These are phyloP conservation scores for Liposcelis brunnea DNA, from an alignment of 2,888 invertebrate species.

Conservation along the genomic window DNA sequence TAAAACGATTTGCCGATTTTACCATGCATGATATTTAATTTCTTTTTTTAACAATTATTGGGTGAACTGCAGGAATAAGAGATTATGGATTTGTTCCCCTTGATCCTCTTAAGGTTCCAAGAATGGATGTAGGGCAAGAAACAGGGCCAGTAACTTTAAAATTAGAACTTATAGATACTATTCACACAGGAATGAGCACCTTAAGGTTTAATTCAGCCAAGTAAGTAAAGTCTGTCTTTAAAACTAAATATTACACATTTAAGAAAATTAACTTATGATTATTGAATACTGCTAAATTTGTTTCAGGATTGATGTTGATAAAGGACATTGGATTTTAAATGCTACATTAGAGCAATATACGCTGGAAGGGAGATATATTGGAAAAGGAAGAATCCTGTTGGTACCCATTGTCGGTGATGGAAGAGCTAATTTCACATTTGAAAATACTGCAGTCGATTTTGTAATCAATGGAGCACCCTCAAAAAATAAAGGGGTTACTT, in stretches of 20 bases:
- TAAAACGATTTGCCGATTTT: too few relatives aligned
- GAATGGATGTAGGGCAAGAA: constrained; percentile 5
- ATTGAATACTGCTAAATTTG: too few relatives aligned
- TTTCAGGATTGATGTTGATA: too few relatives aligned
- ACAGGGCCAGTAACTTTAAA: background rate
- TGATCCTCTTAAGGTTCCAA: constrained; percentile 1
- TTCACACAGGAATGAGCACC: background rate
- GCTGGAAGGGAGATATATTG: background rate
- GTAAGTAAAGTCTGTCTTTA: background rate
- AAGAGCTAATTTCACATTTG: background rate
- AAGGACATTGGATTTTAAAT: constrained; percentile 1
- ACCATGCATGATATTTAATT: too few relatives aligned
- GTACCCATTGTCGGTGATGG: background rate
- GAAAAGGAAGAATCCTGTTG: constrained; percentile 2
- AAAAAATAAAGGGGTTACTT: too few relatives aligned
- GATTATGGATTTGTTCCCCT: background rate
- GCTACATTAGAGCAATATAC: background rate
- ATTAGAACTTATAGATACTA: constrained; percentile 2
- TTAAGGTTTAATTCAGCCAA: background rate
- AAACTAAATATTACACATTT: background rate
- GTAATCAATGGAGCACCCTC: background rate
- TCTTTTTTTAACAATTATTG: too few relatives aligned
- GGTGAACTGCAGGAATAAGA: background rate
- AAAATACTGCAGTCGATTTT: background rate
- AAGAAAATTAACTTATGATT: too few relatives aligned